Evolutionary conservation across 2,888 invertebrate genomes (phyloP), one percentile per base, ranked within the genome.

Genomic region (Lasius fuliginosus): DNA sequence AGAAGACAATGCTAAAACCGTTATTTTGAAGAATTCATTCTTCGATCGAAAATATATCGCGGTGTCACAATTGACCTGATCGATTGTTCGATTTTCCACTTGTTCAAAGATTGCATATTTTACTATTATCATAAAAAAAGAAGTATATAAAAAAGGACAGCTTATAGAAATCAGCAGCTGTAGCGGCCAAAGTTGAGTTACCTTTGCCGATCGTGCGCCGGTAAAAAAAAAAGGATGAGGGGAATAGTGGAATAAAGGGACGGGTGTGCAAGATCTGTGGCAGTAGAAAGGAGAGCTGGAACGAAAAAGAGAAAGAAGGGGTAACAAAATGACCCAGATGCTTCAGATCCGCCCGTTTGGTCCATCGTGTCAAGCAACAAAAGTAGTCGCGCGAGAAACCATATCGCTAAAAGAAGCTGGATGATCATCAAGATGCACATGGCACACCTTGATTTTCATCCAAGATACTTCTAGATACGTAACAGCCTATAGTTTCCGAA

Each of bases 301-400:
- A 27, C 33, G 73, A 58, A 46, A 36, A 33, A 82, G 74, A 77
- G 77, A 82, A 87, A 85, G 86, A 83, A 65, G 68, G 60, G 58
- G 75, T 85, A 87, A 86, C 76, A 86, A 85, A 90, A 88, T 90
- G 90, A 91, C 91, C 91, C 90, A 92, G 89, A 90, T 92, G 92
- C 89, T 85, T 84, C 81, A 83, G 87, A 75, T 82, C 89, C 87
- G 84, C 87, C 76, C 86, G 82, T 86, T 88, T 87, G 79, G 85
- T 82, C 79, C 53, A 79, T 75, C 58, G 65, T 73, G 73, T 83
- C 85, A 85, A 71, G 65, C 68, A 83, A 85, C 69, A 83, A 85
- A 85, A 85, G 81, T 71, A 76, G 71, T 73, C 84, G 79, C 68
- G 60, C 69, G 69, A 84, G 76, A 86, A 73, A 77, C 86, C 84